Evolutionary conservation across 2,797 vertebrate species (phyloP).

Genomic region (Phoxinus dragarum): DNA sequence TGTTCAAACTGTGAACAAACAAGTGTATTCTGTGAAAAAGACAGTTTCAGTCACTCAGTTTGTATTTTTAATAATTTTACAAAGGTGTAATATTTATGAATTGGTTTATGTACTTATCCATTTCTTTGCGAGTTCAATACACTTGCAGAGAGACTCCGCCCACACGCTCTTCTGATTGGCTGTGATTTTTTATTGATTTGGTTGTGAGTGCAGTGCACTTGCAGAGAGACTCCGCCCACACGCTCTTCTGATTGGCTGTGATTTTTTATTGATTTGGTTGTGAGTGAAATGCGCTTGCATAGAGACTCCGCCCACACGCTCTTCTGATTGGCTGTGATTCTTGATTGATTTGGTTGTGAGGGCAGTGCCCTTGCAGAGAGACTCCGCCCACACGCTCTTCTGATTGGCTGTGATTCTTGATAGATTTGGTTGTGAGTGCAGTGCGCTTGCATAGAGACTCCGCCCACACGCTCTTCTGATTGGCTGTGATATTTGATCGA

Average conservation of each 20-base stretch:
- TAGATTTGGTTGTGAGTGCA: not conserved
- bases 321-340: too few species aligned
- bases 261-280: too few species aligned
- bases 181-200: not conserved
- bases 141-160: not conserved
- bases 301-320: too few species aligned
- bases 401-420: not conserved
- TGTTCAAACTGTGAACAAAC: not conserved
- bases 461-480: not conserved
- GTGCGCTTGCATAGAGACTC: not conserved
- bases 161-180: not conserved
- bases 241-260: too few species aligned
- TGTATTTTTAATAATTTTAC: not conserved
- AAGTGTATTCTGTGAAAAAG: not conserved
- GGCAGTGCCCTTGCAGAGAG: too few species aligned
- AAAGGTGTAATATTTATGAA: not conserved
- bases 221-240: too few species aligned
- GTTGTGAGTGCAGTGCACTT: too few species aligned
- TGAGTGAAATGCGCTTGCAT: too few species aligned
- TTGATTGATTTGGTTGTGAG: too few species aligned
- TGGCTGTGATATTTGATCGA: not conserved
- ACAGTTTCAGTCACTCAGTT: not conserved
- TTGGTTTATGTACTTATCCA: not conserved
- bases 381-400: too few species aligned
- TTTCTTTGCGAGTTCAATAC: too few species aligned